These are phyloP conservation scores for Dicranocentrus wangi DNA, from an alignment of 2,888 invertebrate species.

Conservation along the genomic window DNA sequence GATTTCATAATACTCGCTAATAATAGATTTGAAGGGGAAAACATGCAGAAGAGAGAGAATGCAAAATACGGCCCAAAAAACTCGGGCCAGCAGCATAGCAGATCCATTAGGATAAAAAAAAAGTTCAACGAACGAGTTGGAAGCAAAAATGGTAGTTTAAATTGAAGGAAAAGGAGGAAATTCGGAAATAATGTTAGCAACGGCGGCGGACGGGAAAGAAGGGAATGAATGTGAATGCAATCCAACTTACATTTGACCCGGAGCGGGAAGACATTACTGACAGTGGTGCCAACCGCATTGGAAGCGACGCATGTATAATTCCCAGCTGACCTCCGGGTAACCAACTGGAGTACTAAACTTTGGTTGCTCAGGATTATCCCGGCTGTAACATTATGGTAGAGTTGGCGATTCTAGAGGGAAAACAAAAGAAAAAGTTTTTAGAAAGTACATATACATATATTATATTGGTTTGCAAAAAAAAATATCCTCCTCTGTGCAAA, in stretches of 20 bases:
- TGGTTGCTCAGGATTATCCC: conserved; percentile 93
- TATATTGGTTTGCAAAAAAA: background rate
- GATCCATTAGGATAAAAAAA: no score
- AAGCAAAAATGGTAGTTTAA: no score
- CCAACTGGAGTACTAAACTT: conserved; percentile 91
- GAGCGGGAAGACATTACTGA: conserved; percentile 88
- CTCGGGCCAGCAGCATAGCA: no score
- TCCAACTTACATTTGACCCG: conserved; percentile 88
- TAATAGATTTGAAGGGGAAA: conserved; percentile 14
- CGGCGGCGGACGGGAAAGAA: no score
- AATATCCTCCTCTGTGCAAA: background rate
- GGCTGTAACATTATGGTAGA: conserved; percentile 90
- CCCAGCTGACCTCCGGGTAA: conserved; percentile 88
- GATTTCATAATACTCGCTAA: conserved; percentile 3
- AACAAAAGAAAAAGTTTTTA: conserved; percentile 14
- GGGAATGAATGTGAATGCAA: background rate
- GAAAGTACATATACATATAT: conserved; percentile 15
- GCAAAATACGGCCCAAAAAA: no score
- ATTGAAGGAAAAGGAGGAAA: no score
- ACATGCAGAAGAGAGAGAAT: background rate
- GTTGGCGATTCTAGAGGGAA: conserved; percentile 80
- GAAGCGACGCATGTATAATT: conserved; percentile 89
- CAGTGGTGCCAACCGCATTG: conserved; percentile 91
- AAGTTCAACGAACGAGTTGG: no score
- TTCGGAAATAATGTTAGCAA: conserved; percentile 20